Percentiles rank a stretch among this genome's conserved stretches.
Conservation (phyloP, 2,888 invertebrate species). For the Timema podura region DNA sequence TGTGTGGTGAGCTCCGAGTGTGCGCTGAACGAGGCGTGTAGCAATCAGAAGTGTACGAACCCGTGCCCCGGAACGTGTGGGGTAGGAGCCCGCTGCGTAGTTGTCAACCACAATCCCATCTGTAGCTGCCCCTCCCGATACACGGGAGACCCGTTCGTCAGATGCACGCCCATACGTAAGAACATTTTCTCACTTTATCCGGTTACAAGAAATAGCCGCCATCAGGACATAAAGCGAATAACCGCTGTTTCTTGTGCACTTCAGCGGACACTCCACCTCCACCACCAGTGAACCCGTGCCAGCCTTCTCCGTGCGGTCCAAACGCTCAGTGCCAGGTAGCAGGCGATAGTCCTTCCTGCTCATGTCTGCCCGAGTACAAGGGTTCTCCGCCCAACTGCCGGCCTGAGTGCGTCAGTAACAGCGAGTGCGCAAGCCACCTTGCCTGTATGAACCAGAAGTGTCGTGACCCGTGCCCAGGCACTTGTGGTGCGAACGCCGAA, state of each 20-base stretch:
- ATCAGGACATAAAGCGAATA: no score
- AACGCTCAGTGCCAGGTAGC: conserved; percentile 63
- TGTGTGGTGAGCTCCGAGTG: conserved; percentile 53
- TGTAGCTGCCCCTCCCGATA: conserved; percentile 66
- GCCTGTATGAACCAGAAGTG: conserved; percentile 57
- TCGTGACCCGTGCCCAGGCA: conserved; percentile 58
- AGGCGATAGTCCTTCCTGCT: conserved; percentile 69
- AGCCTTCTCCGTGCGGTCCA: conserved; percentile 46
- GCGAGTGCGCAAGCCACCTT: conserved; percentile 63
- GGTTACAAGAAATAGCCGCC: no score
- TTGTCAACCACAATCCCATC: conserved; percentile 71
- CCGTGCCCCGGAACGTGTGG: conserved; percentile 57
- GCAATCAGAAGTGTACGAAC: conserved; percentile 50
- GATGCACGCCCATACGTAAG: conserved; percentile 54
- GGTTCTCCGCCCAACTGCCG: conserved; percentile 75
- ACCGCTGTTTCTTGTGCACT: no score
- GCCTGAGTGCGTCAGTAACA: conserved; percentile 66
- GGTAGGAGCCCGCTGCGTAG: conserved; percentile 63
- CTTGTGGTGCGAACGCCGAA: conserved; percentile 68
- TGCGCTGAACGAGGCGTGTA: conserved; percentile 49
- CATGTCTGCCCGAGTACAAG: conserved; percentile 61
- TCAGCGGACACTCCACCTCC: conserved; percentile 21
- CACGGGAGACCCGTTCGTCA: conserved; percentile 71
- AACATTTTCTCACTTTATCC: no score
- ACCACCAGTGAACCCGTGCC: conserved; percentile 37